Evolutionary conservation across 2,888 invertebrate genomes (phyloP).

Genomic region (Eustalomyia histrio): DNA sequence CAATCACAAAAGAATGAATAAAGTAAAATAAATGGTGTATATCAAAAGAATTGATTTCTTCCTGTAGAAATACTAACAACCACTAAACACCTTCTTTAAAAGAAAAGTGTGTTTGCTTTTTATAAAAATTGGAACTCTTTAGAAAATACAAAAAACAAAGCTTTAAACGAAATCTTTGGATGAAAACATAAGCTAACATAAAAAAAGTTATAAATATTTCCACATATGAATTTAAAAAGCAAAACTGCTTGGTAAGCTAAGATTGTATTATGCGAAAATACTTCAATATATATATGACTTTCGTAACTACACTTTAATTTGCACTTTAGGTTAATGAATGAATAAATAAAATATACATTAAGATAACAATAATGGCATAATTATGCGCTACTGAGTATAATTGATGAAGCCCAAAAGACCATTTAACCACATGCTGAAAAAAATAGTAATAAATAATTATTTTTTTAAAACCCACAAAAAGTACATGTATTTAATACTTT

Average conservation of each 20-base stretch:
- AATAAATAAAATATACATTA: constrained; percentile 53
- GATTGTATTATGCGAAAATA: too few species aligned
- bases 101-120: constrained; percentile 20
- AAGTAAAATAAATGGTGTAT: constrained; percentile 40
- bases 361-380: constrained; percentile 51
- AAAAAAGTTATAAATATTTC: background rate
- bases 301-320: constrained; percentile 40
- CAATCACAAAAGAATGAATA: background rate
- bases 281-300: background rate
- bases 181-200: background rate
- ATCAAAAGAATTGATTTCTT: constrained; percentile 62
- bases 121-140: background rate
- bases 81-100: constrained; percentile 60
- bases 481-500: background rate
- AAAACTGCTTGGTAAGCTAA: too few species aligned
- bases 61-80: constrained; percentile 49
- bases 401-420: constrained; percentile 47
- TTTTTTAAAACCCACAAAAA: constrained; percentile 20
- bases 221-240: too few species aligned
- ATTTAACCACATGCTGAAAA: constrained; percentile 44
- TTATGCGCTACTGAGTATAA: constrained; percentile 50
- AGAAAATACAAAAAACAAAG: background rate
- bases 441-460: background rate
- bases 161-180: background rate
- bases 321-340: constrained; percentile 32